These are phyloP conservation scores for Oscheius onirici DNA, from an alignment of 2,888 invertebrate genomes.

Conservation along the genomic window DNA sequence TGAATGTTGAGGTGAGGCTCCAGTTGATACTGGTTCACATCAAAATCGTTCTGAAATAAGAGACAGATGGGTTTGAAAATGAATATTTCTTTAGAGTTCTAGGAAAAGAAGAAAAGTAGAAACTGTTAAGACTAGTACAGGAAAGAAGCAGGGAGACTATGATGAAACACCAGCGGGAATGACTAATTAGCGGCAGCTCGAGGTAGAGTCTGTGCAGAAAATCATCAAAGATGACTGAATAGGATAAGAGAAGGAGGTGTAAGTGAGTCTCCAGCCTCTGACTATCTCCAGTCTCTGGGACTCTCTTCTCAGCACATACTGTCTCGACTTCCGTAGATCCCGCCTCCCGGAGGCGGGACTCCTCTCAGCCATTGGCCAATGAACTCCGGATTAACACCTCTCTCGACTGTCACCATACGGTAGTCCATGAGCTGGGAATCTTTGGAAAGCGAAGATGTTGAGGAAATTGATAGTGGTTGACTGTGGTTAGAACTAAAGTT, in stretches of 20 bases:
- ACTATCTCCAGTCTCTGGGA: constrained; percentile 19
- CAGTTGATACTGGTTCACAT: too few relatives aligned
- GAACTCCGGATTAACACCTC: constrained; percentile 30
- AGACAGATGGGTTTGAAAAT: too few relatives aligned
- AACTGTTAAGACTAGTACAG: background rate
- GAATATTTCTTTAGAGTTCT: background rate
- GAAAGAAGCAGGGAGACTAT: too few relatives aligned
- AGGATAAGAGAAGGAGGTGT: constrained; percentile 9
- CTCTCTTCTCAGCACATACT: constrained; percentile 3
- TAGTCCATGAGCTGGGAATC: background rate
- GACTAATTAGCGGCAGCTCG: too few relatives aligned
- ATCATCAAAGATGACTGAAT: background rate
- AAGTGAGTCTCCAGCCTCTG: constrained; percentile 25
- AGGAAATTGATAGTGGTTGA: background rate
- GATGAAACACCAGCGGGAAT: too few relatives aligned
- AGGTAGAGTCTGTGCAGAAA: too few relatives aligned
- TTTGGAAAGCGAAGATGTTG: background rate
- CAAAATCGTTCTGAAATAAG: background rate
- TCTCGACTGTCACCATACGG: constrained; percentile 15
- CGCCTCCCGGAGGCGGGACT: constrained; percentile 24
- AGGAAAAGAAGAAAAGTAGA: background rate
- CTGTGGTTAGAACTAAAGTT: background rate
- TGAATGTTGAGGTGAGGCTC: too few relatives aligned
- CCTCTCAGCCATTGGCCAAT: constrained; percentile 23
- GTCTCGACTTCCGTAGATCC: background rate